phyloP scores from a whole-genome alignment of 2,888 invertebrate genomes.

The Zele albiditarsus region DNA sequence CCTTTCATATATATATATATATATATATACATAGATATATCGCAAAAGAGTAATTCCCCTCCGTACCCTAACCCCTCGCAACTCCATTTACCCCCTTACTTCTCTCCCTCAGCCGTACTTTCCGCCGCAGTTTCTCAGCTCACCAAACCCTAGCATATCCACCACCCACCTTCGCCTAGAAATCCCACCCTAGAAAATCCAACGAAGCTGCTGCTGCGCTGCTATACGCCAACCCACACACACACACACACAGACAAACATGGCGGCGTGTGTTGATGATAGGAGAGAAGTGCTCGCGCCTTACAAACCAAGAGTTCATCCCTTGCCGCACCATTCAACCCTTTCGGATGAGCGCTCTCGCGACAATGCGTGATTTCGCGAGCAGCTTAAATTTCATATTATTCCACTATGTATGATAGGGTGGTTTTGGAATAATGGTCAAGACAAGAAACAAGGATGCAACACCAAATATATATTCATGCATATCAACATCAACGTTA shows the following conservation, averaged over 20 bases:
- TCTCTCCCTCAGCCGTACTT: conserved; percentile 32
- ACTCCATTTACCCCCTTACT: neutral
- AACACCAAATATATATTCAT: neutral
- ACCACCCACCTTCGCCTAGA: conserved; percentile 53
- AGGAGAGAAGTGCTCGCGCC: conserved; percentile 50
- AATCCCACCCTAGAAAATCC: conserved; percentile 59
- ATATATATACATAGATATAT: neutral
- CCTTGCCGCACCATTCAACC: conserved; percentile 56
- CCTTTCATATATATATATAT: conserved; percentile 14
- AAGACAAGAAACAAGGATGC: conserved; percentile 26
- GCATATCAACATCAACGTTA: conserved; percentile 22
- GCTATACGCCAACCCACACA: conserved; percentile 55
- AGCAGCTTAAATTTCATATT: conserved; percentile 37
- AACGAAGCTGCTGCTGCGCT: conserved; percentile 48
- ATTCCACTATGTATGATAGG: conserved; percentile 24
- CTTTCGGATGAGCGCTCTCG: conserved; percentile 58
- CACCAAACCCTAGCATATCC: conserved; percentile 44
- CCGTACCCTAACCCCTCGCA: neutral
- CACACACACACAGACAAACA: conserved; percentile 62
- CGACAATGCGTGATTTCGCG: conserved; percentile 57
- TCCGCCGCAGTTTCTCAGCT: conserved; percentile 40
- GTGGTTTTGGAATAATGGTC: conserved; percentile 39
- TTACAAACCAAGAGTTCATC: conserved; percentile 49
- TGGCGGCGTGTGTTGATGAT: conserved; percentile 55
- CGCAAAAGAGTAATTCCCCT: conserved; percentile 39